These are phyloP conservation scores for Taurulus bubalis DNA, from an alignment of 2,113 vertebrate species.

Conservation along the genomic window DNA sequence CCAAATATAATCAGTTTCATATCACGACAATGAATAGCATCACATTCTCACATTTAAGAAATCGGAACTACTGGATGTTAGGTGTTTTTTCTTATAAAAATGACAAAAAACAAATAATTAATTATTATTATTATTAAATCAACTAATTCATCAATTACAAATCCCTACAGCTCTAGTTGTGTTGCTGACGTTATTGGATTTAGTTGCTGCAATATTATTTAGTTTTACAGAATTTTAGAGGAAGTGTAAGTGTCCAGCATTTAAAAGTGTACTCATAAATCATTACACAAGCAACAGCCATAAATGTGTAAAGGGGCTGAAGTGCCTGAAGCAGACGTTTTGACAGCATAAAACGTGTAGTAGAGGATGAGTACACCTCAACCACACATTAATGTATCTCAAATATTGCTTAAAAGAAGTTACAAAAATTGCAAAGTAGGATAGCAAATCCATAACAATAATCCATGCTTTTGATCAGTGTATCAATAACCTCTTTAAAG, in stretches of 20 bases:
- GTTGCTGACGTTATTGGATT: not conserved
- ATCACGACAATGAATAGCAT: not conserved
- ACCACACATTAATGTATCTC: not conserved
- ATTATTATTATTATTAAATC: not conserved
- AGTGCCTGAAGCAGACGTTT: not conserved
- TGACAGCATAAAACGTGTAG: not conserved
- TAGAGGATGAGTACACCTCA: not conserved
- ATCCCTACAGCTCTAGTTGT: not conserved
- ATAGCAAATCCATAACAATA: not conserved
- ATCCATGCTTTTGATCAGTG: not conserved
- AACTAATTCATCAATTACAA: not conserved
- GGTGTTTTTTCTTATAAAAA: not conserved
- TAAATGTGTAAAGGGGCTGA: too few species aligned
- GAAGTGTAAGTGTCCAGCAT: not conserved
- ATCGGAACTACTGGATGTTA: not conserved
- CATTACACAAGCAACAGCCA: not conserved
- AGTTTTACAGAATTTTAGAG: not conserved
- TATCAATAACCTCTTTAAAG: not conserved
- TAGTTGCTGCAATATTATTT: not conserved
- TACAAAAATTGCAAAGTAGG: not conserved
- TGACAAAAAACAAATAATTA: fast-evolving
- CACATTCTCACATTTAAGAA: not conserved
- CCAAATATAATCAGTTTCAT: not conserved
- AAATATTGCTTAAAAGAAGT: not conserved
- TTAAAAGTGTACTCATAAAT: not conserved